Evolutionary conservation across 2,888 invertebrate genomes (phyloP).

Genomic region (Drosophila multiciliata): DNA sequence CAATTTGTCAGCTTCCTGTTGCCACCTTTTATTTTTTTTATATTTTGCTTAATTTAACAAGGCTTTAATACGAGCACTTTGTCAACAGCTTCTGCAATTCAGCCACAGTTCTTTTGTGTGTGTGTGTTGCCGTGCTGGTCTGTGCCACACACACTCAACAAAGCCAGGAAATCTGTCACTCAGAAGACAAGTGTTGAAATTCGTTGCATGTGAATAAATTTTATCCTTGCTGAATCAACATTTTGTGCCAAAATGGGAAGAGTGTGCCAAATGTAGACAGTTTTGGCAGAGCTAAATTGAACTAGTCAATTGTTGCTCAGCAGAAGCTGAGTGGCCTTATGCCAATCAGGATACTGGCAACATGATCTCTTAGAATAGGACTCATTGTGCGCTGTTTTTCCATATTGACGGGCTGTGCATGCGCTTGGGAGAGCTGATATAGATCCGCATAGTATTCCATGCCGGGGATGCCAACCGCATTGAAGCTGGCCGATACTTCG

Average conservation of each 20-base stretch:
- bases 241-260: constrained; percentile 4
- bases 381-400: constrained; percentile 82
- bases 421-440: constrained; percentile 89
- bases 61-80: constrained; percentile 45
- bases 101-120: constrained; percentile 53
- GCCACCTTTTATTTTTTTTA: constrained; percentile 39
- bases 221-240: constrained; percentile 29
- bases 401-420: constrained; percentile 83
- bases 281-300: not conserved
- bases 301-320: constrained; percentile 46
- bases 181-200: constrained; percentile 29
- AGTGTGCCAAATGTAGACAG: not conserved
- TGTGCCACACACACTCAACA: constrained; percentile 10
- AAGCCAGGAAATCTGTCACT: constrained; percentile 25
- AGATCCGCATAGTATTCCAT: constrained; percentile 90
- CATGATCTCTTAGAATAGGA: constrained; percentile 83
- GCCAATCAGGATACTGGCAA: constrained; percentile 82
- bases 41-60: constrained; percentile 57
- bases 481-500: constrained; percentile 91
- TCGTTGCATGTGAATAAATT: constrained; percentile 50
- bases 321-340: constrained; percentile 85
- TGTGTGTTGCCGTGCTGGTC: constrained; percentile 13
- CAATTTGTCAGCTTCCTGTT: not conserved
- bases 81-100: constrained; percentile 53
- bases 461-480: constrained; percentile 84